Evolutionary conservation across 2,113 vertebrate species (phyloP).

Genomic region (Passer domesticus): DNA sequence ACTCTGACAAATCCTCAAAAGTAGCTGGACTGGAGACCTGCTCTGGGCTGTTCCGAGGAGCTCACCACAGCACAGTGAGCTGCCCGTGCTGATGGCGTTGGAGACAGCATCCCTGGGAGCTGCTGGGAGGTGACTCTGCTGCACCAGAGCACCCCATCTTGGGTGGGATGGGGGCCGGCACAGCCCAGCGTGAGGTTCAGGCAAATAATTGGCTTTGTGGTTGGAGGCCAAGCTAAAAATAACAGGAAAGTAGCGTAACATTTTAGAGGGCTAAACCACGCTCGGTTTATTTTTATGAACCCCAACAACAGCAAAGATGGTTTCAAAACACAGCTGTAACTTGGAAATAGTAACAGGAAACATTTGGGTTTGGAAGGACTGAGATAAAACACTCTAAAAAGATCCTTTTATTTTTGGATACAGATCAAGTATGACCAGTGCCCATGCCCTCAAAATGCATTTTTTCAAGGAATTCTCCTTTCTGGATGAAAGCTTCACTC

Average conservation of each 20-base stretch:
- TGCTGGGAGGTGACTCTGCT: background rate
- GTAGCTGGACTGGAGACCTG: rapidly evolving
- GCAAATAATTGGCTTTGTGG: background rate
- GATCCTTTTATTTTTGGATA: background rate
- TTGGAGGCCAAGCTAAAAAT: background rate
- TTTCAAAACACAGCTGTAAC: background rate
- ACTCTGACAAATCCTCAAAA: background rate
- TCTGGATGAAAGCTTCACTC: background rate
- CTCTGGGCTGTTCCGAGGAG: background rate
- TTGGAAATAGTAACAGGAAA: background rate
- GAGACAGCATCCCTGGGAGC: background rate
- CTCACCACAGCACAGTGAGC: rapidly evolving
- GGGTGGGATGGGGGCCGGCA: no score
- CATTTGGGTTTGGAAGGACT: background rate
- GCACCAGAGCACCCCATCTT: no score
- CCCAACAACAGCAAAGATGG: background rate
- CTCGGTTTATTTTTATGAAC: background rate
- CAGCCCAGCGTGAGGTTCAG: background rate
- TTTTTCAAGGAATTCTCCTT: background rate
- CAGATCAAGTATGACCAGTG: background rate
- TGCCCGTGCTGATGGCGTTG: rapidly evolving
- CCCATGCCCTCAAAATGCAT: background rate
- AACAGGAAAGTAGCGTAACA: background rate
- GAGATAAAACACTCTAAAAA: background rate
- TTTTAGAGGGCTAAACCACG: background rate